Conservation (phyloP, 2,888 invertebrate genomes). For the Mesopsocus fuscifrons region DNA sequence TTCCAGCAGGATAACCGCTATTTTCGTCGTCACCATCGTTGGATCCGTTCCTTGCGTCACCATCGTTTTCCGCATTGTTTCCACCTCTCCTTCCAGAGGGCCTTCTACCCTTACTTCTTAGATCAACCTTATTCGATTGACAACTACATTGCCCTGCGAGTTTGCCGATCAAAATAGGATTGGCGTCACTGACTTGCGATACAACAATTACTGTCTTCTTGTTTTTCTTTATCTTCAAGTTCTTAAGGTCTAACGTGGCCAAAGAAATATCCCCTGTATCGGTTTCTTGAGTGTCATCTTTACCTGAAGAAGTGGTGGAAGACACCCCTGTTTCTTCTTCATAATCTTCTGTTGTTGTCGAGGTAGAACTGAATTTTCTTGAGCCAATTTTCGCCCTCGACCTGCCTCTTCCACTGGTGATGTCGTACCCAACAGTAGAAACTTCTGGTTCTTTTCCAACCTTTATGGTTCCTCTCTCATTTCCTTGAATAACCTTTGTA, state of each 20-base stretch:
- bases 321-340: slow-evolving; percentile 5
- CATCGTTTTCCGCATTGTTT: slow-evolving; percentile 22
- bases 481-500: slow-evolving; percentile 13
- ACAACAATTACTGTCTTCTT: slow-evolving; percentile 20
- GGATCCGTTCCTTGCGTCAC: slow-evolving; percentile 18
- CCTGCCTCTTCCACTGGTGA: slow-evolving; percentile 10
- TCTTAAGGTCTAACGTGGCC: slow-evolving; percentile 5
- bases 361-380: neutral
- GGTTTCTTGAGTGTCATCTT: neutral
- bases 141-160: slow-evolving; percentile 56
- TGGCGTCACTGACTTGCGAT: slow-evolving; percentile 42
- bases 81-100: neutral
- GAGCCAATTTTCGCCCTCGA: neutral
- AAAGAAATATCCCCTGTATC: slow-evolving; percentile 4
- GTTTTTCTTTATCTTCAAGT: slow-evolving; percentile 13
- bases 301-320: neutral
- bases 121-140: slow-evolving; percentile 11
- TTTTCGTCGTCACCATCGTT: slow-evolving; percentile 21
- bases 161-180: slow-evolving; percentile 48
- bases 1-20: slow-evolving; percentile 15
- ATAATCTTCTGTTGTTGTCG: slow-evolving; percentile 6
- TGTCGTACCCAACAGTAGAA: slow-evolving; percentile 1
- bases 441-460: slow-evolving; percentile 8
- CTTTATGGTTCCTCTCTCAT: slow-evolving; percentile 9
- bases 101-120: slow-evolving; percentile 2